phyloP scores from a whole-genome alignment of 2,113 vertebrate genomes.

The Seriola rivoliana region DNA sequence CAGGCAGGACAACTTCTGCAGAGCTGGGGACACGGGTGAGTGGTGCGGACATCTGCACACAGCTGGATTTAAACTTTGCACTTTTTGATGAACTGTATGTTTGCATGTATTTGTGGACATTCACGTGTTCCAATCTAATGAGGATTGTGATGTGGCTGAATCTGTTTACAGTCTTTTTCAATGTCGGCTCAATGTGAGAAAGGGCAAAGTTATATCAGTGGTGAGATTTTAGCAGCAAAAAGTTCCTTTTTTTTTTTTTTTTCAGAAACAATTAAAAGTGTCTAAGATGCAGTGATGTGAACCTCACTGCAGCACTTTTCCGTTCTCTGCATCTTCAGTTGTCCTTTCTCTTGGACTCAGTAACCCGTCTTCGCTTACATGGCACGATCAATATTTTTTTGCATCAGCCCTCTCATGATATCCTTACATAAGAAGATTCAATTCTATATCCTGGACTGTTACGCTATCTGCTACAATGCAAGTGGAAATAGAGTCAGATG shows the following conservation, averaged over 20 bases:
- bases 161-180: constrained; percentile 8
- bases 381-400: constrained; percentile 57
- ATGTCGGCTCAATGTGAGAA: constrained; percentile 23
- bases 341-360: constrained; percentile 18
- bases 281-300: not conserved
- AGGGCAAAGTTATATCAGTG: not conserved
- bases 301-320: not conserved
- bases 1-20: constrained; percentile 66
- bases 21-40: constrained; percentile 68
- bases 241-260: not conserved
- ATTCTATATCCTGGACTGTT: constrained; percentile 36
- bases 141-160: not conserved
- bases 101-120: constrained; percentile 16
- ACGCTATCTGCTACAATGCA: constrained; percentile 64
- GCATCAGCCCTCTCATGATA: constrained; percentile 19
- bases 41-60: constrained; percentile 47
- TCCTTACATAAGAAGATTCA: constrained; percentile 59
- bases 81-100: not conserved
- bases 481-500: constrained; percentile 75
- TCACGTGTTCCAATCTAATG: not conserved
- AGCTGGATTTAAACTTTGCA: constrained; percentile 46
- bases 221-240: not conserved
- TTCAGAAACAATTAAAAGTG: constrained; percentile 1
- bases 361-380: constrained; percentile 23
- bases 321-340: not conserved